phyloP scores from a whole-genome alignment of 1,140 invertebrate genomes.

The Sipha flava region DNA sequence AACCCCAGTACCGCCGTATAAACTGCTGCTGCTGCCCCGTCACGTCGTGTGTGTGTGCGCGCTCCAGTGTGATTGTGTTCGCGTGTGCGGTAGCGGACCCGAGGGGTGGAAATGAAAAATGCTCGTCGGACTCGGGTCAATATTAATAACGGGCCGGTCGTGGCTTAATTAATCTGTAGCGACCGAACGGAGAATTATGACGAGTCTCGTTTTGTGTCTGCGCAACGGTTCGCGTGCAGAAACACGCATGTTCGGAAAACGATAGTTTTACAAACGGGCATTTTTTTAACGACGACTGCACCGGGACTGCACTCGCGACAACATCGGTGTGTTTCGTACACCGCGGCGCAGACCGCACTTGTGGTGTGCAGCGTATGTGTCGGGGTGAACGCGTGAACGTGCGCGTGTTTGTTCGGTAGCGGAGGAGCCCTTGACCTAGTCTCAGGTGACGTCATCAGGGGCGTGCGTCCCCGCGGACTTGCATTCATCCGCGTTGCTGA shows the following conservation, averaged over 20 bases:
- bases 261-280: not conserved
- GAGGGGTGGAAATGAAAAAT: conserved; percentile 5
- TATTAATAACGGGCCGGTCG: conserved; percentile 1
- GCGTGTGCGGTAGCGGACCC: not conserved
- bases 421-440: conserved; percentile 23
- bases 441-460: conserved; percentile 29
- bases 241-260: no score
- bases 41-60: not conserved
- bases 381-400: not conserved
- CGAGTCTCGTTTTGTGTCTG: not conserved
- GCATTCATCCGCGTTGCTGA: not conserved
- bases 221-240: not conserved
- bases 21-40: not conserved
- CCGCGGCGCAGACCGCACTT: no score
- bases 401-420: not conserved
- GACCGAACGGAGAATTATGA: not conserved
- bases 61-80: not conserved
- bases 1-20: not conserved
- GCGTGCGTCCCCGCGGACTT: conserved; percentile 3
- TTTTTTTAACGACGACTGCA: not conserved
- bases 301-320: no score
- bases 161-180: conserved; percentile 15
- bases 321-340: no score
- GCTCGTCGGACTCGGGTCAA: conserved; percentile 6
- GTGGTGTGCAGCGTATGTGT: no score